phyloP scores from a whole-genome alignment of 2,113 vertebrate genomes.

The Erythrolamprus reginae region DNA sequence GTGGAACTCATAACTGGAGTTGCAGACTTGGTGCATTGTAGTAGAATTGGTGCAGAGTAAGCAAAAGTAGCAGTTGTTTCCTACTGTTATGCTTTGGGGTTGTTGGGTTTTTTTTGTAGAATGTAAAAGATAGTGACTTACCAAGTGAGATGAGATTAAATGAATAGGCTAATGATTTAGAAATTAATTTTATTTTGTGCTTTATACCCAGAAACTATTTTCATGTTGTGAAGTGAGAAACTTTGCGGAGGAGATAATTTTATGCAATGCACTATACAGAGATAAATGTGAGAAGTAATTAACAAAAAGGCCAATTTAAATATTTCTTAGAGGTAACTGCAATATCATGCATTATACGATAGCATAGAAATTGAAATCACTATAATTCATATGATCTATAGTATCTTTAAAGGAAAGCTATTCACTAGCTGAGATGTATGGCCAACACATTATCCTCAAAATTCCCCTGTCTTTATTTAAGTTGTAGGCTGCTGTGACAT shows the following conservation, averaged over 20 bases:
- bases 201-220: background rate
- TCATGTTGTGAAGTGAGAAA: background rate
- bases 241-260: background rate
- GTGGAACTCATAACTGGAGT: background rate
- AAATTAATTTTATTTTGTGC: background rate
- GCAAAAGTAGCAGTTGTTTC: background rate
- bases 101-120: background rate
- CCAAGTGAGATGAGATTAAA: background rate
- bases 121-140: background rate
- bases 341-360: constrained; percentile 36
- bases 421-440: constrained; percentile 10
- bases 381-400: constrained; percentile 1
- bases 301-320: constrained; percentile 49
- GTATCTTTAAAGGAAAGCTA: constrained; percentile 21
- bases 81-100: background rate
- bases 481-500: constrained; percentile 40
- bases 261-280: background rate
- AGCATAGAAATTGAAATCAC: constrained; percentile 40
- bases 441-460: constrained; percentile 35
- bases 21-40: background rate
- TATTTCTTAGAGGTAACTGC: constrained; percentile 42
- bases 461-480: constrained; percentile 44
- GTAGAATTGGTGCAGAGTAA: background rate
- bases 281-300: constrained; percentile 19
- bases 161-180: background rate